Evolutionary conservation across 2,113 vertebrate species (phyloP).

Genomic region (Corydoras maculifer): DNA sequence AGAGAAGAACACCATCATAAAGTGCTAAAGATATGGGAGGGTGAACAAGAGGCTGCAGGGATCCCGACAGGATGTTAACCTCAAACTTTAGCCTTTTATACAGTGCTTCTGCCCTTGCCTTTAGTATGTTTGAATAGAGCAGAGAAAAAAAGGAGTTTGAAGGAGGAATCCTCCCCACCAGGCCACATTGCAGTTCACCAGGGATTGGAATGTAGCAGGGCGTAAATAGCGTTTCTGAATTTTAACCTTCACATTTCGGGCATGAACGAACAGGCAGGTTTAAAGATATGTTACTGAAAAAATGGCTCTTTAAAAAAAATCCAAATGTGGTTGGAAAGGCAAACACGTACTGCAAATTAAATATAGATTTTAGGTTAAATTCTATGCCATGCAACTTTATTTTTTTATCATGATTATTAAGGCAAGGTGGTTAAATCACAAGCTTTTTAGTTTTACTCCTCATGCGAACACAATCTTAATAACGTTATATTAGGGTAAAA

Average conservation of each 20-base stretch:
- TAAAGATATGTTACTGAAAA: slow-evolving; percentile 2
- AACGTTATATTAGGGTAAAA: too few relatives aligned
- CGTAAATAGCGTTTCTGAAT: slow-evolving; percentile 21
- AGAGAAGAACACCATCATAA: slow-evolving; percentile 15
- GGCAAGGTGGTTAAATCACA: neutral
- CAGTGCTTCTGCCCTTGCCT: slow-evolving; percentile 4
- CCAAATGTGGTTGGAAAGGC: neutral
- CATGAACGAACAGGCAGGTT: slow-evolving; percentile 51
- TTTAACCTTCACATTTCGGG: slow-evolving; percentile 29
- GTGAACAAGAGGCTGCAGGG: slow-evolving; percentile 5
- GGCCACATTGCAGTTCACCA: slow-evolving; percentile 8
- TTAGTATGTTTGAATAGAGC: slow-evolving; percentile 16
- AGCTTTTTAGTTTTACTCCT: neutral
- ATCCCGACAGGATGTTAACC: slow-evolving; percentile 20
- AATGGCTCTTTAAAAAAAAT: slow-evolving; percentile 1
- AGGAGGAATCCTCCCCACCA: slow-evolving; percentile 11
- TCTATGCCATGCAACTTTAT: too few relatives aligned
- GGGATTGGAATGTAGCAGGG: slow-evolving; percentile 35
- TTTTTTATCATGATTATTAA: too few relatives aligned
- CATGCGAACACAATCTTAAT: neutral
- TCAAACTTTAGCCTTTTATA: slow-evolving; percentile 9
- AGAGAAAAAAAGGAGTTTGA: neutral
- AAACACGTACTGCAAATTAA: neutral
- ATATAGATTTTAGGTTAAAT: too few relatives aligned
- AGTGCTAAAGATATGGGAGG: slow-evolving; percentile 6